Base-by-base conservation (phyloP, 2,797 vertebrate species). In the Tenualosa ilisha region DNA sequence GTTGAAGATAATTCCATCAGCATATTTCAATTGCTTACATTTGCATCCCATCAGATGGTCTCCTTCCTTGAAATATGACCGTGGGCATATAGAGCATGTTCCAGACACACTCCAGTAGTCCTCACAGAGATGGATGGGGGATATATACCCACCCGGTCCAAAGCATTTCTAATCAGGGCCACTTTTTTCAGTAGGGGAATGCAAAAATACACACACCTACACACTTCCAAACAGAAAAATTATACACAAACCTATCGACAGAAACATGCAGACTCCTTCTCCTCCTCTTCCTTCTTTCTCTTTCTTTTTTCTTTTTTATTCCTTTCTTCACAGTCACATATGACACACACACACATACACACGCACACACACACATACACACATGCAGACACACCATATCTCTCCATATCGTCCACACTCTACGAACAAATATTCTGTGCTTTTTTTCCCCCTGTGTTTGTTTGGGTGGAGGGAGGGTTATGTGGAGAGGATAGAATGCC, bases 1-100 rank as follows among this genome's bases (percentile, higher is more conserved):
- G 84, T 86, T 81, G 87, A 88, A 81, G 88, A 88, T 87, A 87
- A 86, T 87, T 84, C 87, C 88, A 89, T 90, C 88, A 82, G 75
- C 68, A 75, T 2, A 17, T 31, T 68, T 13, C 54, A 87, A 82
- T 54, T 84, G 83, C 82, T 85, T 84, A 83, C 84, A 84, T 84
- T 68, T 84, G 81, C 50, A 81, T 86, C 65, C 82, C 13, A 63
- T 83, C 53, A 87, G 86, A 54, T 50, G 82, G 82, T 72, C 83
- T 85, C 83, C 86, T 81, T 86, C 81, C 26, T 59, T 40, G 50
- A 72, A 15, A 75, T 79, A 87, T 87, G 86, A 82, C 86, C 86
- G 83, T 37, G 72, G 31, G 84, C 54, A 22, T 85, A 61, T 54
- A 61, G 72, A 8, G n/a, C 43, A 61, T 43, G 75, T 79, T 61